Evolutionary conservation across 2,797 vertebrate species (phyloP).

Genomic region (Rhincodon typus): DNA sequence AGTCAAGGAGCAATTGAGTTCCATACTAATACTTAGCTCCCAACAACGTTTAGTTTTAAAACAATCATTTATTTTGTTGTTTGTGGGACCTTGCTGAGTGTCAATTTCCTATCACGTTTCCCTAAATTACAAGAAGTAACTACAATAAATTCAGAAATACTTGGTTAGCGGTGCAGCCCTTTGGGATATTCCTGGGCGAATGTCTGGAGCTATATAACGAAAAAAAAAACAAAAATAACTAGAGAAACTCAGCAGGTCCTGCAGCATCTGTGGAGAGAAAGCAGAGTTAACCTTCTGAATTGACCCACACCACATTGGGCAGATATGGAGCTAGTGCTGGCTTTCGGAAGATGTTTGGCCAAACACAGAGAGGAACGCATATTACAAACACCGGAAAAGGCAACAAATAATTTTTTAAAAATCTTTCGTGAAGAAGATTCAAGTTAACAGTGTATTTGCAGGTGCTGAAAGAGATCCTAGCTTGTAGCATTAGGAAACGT

Average conservation of each 20-base stretch:
- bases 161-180: background rate
- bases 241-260: too few relatives aligned
- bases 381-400: background rate
- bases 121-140: background rate
- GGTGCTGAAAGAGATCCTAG: background rate
- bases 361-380: background rate
- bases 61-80: background rate
- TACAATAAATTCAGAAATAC: background rate
- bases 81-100: background rate
- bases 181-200: background rate
- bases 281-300: background rate
- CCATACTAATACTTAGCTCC: background rate
- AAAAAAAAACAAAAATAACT: too few relatives aligned
- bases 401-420: background rate
- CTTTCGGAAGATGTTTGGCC: background rate
- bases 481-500: background rate
- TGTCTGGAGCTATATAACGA: background rate
- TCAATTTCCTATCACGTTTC: background rate
- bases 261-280: too few relatives aligned
- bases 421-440: background rate
- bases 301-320: background rate
- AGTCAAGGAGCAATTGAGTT: background rate
- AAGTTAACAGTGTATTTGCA: background rate
- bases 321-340: background rate
- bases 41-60: background rate